These are phyloP conservation scores for Eurosta solidaginis DNA, from an alignment of 1,140 invertebrate genomes.

Conservation along the genomic window DNA sequence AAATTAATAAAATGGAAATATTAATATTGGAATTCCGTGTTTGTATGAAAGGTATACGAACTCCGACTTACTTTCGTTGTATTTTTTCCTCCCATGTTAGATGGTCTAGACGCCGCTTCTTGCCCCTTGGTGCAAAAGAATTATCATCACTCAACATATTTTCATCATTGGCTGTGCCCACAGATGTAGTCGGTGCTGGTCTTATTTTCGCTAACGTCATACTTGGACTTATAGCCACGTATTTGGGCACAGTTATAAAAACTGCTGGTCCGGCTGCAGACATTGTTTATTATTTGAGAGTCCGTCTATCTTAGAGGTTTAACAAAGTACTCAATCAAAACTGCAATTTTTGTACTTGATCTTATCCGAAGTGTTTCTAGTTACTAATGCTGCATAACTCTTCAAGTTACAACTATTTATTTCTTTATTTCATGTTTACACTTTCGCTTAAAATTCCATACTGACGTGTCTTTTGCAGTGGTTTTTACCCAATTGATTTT, in stretches of 20 bases:
- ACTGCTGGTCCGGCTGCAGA: slow-evolving; percentile 29
- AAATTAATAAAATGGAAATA: slow-evolving; percentile 36
- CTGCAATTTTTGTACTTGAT: not conserved
- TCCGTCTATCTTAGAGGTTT: not conserved
- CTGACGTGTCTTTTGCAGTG: not conserved
- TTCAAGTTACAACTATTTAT: not conserved
- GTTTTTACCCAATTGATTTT: slow-evolving; percentile 1
- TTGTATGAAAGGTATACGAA: not conserved
- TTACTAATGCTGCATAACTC: not conserved
- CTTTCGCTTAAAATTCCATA: not conserved
- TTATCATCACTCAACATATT: slow-evolving; percentile 35
- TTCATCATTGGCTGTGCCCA: slow-evolving; percentile 30
- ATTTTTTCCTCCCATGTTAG: slow-evolving; percentile 82
- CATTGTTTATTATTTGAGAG: slow-evolving; percentile 19
- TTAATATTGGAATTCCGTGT: not conserved
- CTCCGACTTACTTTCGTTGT: slow-evolving; percentile 75
- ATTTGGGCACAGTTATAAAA: slow-evolving; percentile 62
- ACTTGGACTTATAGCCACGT: slow-evolving; percentile 49
- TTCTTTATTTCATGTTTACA: slow-evolving; percentile 14
- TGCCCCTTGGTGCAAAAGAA: slow-evolving; percentile 56
- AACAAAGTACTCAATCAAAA: not conserved
- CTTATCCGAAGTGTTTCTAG: not conserved
- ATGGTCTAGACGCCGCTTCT: slow-evolving; percentile 77
- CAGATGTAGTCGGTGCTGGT: slow-evolving; percentile 60
- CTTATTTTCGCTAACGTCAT: slow-evolving; percentile 62